phyloP scores from a whole-genome alignment of 2,113 vertebrate species.

The Grallaria varia region DNA sequence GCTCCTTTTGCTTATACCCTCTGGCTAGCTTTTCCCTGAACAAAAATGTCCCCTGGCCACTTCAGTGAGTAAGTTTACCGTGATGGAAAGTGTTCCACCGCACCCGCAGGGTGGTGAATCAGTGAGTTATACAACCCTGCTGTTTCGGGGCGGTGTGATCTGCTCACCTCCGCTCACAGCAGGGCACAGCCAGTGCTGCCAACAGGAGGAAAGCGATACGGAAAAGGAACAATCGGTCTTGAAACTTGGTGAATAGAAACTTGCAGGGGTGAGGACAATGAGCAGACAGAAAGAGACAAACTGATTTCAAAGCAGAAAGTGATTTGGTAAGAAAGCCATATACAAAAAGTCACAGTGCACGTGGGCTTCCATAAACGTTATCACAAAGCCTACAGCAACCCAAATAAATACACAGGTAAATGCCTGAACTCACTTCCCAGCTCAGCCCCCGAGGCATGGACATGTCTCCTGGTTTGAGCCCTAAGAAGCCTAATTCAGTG shows the following conservation, averaged over 20 bases:
- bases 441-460: not conserved
- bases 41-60: not conserved
- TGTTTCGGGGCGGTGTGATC: not conserved
- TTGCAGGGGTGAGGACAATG: not conserved
- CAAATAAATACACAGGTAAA: not conserved
- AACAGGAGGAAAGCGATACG: not conserved
- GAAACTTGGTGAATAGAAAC: not conserved
- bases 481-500: not conserved
- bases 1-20: not conserved
- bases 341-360: not conserved
- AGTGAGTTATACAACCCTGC: not conserved
- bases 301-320: not conserved
- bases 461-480: fast-evolving
- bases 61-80: not conserved
- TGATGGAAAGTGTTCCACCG: not conserved
- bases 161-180: not conserved
- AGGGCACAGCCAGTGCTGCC: not conserved
- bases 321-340: not conserved
- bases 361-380: not conserved
- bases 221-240: not conserved
- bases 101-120: not conserved
- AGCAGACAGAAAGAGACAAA: not conserved
- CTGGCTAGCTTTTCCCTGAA: not conserved
- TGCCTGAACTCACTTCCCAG: not conserved
- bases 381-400: not conserved